These are phyloP conservation scores for Acropternis orthonyx DNA, from an alignment of 2,797 vertebrate species.

Conservation along the genomic window DNA sequence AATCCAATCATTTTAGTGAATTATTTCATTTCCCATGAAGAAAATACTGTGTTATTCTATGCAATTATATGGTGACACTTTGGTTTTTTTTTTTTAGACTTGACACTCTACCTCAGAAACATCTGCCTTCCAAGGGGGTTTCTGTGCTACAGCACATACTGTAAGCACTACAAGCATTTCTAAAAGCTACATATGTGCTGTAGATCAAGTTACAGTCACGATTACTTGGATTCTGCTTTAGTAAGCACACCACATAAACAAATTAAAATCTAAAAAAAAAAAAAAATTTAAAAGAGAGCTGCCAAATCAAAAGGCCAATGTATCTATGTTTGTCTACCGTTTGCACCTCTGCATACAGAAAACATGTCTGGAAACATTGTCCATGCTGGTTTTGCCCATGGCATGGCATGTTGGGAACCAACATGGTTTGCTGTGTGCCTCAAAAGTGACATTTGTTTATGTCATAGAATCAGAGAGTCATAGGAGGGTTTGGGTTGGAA, in stretches of 20 bases:
- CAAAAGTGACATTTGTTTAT: neutral
- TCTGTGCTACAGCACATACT: neutral
- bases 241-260: neutral
- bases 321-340: neutral
- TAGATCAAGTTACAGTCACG: neutral
- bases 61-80: neutral
- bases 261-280: neutral
- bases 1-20: neutral
- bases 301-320: neutral
- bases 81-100: neutral
- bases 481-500: no score
- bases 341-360: neutral
- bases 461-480: neutral
- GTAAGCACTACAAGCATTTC: neutral
- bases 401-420: fast-evolving
- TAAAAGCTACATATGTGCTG: neutral
- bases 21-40: neutral
- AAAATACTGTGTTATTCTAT: neutral
- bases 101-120: neutral
- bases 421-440: neutral
- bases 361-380: fast-evolving
- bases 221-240: neutral
- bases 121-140: neutral
- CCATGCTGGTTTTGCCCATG: fast-evolving
- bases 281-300: neutral